These are phyloP conservation scores for Holocentrus rufus DNA, from an alignment of 2,797 vertebrate genomes.

Conservation along the genomic window DNA sequence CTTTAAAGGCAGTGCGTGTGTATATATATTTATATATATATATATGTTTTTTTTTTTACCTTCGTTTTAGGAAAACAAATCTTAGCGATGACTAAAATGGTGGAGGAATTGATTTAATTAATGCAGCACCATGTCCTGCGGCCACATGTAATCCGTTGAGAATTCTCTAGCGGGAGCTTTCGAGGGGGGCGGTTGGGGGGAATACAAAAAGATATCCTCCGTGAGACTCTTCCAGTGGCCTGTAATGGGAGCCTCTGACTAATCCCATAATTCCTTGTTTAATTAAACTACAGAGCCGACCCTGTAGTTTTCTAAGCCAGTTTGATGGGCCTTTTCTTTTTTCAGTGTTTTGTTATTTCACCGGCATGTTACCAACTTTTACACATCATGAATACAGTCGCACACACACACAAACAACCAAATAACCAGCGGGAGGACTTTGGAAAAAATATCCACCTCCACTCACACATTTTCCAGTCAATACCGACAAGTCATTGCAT, in stretches of 20 bases:
- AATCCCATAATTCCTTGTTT: slow-evolving; percentile 90
- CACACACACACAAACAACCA: slow-evolving; percentile 34
- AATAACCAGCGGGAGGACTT: slow-evolving; percentile 6
- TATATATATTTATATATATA: slow-evolving; percentile 20
- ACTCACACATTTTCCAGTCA: neutral
- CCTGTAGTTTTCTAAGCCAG: slow-evolving; percentile 71
- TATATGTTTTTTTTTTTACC: slow-evolving; percentile 40
- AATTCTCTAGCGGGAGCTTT: slow-evolving; percentile 78
- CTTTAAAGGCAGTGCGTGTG: slow-evolving; percentile 18
- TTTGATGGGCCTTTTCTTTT: slow-evolving; percentile 70
- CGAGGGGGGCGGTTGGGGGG: slow-evolving; percentile 41
- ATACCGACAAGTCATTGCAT: slow-evolving; percentile 1
- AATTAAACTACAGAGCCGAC: slow-evolving; percentile 84
- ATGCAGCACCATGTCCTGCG: slow-evolving; percentile 82
- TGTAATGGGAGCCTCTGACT: slow-evolving; percentile 80
- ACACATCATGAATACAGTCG: slow-evolving; percentile 32
- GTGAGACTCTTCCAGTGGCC: slow-evolving; percentile 79
- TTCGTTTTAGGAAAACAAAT: slow-evolving; percentile 65
- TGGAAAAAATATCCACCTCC: slow-evolving; percentile 2
- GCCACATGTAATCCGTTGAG: slow-evolving; percentile 83
- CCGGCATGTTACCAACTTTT: slow-evolving; percentile 24
- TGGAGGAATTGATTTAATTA: slow-evolving; percentile 83
- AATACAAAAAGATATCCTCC: slow-evolving; percentile 80
- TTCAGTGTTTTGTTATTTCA: slow-evolving; percentile 48
- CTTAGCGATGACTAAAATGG: slow-evolving; percentile 68